Percentiles rank a stretch among this genome's conserved stretches.
Evolutionary conservation across 2,888 invertebrate species (phyloP).

Genomic region (Drosophila maculinotata): DNA sequence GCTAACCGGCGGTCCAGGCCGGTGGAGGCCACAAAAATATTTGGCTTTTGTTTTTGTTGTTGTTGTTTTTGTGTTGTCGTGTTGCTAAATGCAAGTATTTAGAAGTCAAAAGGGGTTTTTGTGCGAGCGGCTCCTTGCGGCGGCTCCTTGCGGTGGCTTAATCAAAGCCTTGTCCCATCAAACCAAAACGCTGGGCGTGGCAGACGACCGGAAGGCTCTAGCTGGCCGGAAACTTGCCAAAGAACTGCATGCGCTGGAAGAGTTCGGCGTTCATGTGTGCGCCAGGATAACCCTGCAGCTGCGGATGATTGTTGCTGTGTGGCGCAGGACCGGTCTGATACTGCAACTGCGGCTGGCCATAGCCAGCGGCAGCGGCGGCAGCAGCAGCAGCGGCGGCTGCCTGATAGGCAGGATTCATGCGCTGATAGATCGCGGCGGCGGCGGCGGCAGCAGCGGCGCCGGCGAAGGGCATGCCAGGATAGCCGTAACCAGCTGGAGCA

Average conservation of each 20-base stretch:
- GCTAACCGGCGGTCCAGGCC: conserved; percentile 71
- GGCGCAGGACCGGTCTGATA: conserved; percentile 47
- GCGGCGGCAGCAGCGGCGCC: conserved; percentile 78
- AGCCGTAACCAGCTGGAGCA: conserved; percentile 64
- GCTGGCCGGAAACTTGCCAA: conserved; percentile 81
- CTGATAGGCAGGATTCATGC: conserved; percentile 80
- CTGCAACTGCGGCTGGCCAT: conserved; percentile 68
- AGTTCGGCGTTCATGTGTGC: conserved; percentile 80
- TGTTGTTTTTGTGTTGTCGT: conserved; percentile 21
- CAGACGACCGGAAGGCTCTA: conserved; percentile 46
- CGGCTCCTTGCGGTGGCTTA: conserved; percentile 29
- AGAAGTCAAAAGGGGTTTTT: conserved; percentile 59
- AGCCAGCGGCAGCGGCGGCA: conserved; percentile 52
- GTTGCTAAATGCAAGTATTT: conserved; percentile 71
- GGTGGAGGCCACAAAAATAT: conserved; percentile 37
- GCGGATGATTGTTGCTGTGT: conserved; percentile 49
- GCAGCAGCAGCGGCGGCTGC: conserved; percentile 62
- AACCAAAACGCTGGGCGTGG: conserved; percentile 78
- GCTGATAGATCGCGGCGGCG: conserved; percentile 83
- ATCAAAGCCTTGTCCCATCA: conserved; percentile 65
- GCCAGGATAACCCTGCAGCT: conserved; percentile 67
- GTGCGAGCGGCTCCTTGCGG: conserved; percentile 23
- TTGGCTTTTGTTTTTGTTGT: background rate
- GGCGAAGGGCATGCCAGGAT: conserved; percentile 71
- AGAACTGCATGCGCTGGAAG: conserved; percentile 85